A percentile compares a stretch with the other conserved stretches of the same genome.
Conservation (phyloP, 2,797 vertebrate species). For the Sebastes glaucus region DNA sequence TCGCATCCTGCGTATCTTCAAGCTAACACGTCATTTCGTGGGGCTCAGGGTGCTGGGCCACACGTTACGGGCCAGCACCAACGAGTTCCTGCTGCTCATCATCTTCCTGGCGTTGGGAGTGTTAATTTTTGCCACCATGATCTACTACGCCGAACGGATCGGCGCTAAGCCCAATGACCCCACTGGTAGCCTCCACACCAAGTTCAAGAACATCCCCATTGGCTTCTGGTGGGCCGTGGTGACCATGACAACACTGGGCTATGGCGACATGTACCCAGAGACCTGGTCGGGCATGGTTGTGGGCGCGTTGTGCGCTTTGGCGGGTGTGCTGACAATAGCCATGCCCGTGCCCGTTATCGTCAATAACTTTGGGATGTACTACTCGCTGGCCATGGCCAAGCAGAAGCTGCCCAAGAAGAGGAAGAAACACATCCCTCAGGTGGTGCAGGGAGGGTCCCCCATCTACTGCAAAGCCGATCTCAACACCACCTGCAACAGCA, state of each 20-base stretch:
- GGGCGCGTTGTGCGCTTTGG: constrained; percentile 95
- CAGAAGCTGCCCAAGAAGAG: constrained; percentile 97
- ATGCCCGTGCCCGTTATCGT: constrained; percentile 99
- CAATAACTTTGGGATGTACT: constrained; percentile 99
- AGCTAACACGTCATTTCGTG: constrained; percentile 96
- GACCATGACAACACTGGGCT: constrained; percentile 98
- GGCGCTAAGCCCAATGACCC: constrained; percentile 95
- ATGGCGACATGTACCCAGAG: constrained; percentile 97
- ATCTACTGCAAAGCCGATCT: constrained; percentile 94
- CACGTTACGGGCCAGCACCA: constrained; percentile 94
- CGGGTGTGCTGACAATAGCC: constrained; percentile 97
- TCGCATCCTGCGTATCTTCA: constrained; percentile 97
- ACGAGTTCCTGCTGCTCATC: constrained; percentile 97
- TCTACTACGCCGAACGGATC: constrained; percentile 97
- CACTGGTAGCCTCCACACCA: constrained; percentile 91
- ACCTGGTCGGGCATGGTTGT: constrained; percentile 99
- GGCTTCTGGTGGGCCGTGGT: constrained; percentile 99
- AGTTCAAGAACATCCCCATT: constrained; percentile 99
- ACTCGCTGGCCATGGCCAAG: constrained; percentile 98
- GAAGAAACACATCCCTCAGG: constrained; percentile 97
- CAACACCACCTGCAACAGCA: constrained; percentile 94
- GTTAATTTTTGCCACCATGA: constrained; percentile 98
- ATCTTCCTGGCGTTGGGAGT: constrained; percentile 98
- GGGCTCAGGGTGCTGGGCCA: constrained; percentile 95
- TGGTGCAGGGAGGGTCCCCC: constrained; percentile 89